Evolutionary conservation across 2,888 invertebrate species (phyloP).

Genomic region (Diaphora mendica): DNA sequence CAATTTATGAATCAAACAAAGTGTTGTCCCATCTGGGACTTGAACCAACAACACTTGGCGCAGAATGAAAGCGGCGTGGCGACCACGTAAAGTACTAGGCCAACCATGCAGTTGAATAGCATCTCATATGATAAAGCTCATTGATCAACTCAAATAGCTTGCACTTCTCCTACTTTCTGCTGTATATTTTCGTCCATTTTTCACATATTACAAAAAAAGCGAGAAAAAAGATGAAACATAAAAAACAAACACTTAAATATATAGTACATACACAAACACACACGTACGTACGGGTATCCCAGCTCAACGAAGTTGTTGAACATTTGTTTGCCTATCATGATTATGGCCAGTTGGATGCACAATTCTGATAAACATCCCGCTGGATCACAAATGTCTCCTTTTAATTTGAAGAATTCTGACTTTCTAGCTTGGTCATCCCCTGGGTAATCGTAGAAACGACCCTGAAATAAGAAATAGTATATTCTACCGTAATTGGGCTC

Average conservation of each 20-base stretch:
- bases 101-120: too few relatives aligned
- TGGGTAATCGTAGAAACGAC: constrained; percentile 95
- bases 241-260: neutral
- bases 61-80: too few relatives aligned
- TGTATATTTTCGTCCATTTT: neutral
- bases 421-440: constrained; percentile 92
- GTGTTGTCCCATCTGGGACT: too few relatives aligned
- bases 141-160: too few relatives aligned
- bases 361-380: constrained; percentile 97
- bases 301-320: constrained; percentile 97
- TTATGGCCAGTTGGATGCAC: constrained; percentile 96
- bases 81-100: too few relatives aligned
- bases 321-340: constrained; percentile 98
- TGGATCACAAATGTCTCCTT: constrained; percentile 95
- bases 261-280: constrained; percentile 41
- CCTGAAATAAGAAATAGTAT: constrained; percentile 77
- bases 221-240: neutral
- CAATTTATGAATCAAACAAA: too few relatives aligned
- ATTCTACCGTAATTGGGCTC: neutral
- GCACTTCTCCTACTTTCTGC: too few relatives aligned
- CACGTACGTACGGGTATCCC: constrained; percentile 91
- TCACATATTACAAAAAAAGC: neutral
- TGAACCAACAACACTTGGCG: too few relatives aligned
- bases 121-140: too few relatives aligned
- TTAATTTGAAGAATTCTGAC: constrained; percentile 92